Conservation (phyloP, 2,113 vertebrate species). For the Gymnorhina tibicen region DNA sequence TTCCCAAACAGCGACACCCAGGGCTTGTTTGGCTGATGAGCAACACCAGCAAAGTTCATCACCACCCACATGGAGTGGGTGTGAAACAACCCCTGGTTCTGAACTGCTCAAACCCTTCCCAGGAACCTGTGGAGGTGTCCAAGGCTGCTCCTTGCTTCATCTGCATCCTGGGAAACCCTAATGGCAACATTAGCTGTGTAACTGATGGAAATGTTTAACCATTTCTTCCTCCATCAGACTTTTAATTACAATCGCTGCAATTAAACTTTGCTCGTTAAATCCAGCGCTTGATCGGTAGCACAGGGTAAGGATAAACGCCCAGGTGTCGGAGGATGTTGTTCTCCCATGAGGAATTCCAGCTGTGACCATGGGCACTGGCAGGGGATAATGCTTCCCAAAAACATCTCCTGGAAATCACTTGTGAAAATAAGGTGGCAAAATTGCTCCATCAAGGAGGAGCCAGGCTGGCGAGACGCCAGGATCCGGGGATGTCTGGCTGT, state of each 20-base stretch:
- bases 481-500: background rate
- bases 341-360: background rate
- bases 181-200: background rate
- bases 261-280: background rate
- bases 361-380: rapidly evolving
- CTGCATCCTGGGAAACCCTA: background rate
- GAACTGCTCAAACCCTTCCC: background rate
- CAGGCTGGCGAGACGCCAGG: rapidly evolving
- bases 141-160: background rate
- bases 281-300: background rate
- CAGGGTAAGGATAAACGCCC: background rate
- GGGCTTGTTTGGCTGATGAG: background rate
- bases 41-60: background rate
- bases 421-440: background rate
- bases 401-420: background rate
- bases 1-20: background rate
- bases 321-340: background rate
- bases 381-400: background rate
- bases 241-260: background rate
- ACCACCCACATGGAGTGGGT: background rate
- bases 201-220: background rate
- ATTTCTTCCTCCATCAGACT: background rate
- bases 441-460: background rate
- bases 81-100: background rate
- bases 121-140: background rate